A percentile compares a stretch with the other conserved stretches of the same genome.
Evolutionary conservation across 1,140 invertebrate genomes (phyloP).

Genomic region (Papilio dardanus): DNA sequence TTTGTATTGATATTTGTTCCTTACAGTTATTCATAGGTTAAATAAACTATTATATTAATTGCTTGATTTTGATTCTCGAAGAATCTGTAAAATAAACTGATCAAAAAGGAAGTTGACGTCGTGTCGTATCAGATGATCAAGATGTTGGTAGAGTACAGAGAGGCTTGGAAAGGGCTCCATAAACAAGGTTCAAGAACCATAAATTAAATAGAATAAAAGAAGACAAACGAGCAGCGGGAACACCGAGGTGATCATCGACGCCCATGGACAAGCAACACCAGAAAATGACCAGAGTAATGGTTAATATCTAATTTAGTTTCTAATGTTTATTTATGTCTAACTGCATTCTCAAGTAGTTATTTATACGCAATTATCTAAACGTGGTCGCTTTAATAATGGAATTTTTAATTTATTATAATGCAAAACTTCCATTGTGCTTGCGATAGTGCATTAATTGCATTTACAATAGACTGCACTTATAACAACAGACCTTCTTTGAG

Average conservation of each 20-base stretch:
- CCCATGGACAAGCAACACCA: too few species aligned
- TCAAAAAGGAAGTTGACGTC: too few species aligned
- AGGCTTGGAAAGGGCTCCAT: too few species aligned
- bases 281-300: too few species aligned
- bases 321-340: too few species aligned
- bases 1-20: not conserved
- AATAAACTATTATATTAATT: not conserved
- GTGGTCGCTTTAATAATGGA: not conserved
- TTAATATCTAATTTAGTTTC: too few species aligned
- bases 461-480: not conserved
- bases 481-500: not conserved
- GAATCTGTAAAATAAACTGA: not conserved
- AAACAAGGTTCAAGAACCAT: too few species aligned
- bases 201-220: too few species aligned
- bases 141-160: too few species aligned
- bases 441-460: constrained; percentile 1
- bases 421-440: constrained; percentile 9
- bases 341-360: not conserved
- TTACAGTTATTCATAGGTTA: not conserved
- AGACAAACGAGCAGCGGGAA: too few species aligned
- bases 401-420: not conserved
- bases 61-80: not conserved
- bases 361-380: not conserved
- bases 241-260: too few species aligned
- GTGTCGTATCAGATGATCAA: too few species aligned